Conservation (phyloP, 1,140 invertebrate genomes). For the Trachelipus rathkii region DNA sequence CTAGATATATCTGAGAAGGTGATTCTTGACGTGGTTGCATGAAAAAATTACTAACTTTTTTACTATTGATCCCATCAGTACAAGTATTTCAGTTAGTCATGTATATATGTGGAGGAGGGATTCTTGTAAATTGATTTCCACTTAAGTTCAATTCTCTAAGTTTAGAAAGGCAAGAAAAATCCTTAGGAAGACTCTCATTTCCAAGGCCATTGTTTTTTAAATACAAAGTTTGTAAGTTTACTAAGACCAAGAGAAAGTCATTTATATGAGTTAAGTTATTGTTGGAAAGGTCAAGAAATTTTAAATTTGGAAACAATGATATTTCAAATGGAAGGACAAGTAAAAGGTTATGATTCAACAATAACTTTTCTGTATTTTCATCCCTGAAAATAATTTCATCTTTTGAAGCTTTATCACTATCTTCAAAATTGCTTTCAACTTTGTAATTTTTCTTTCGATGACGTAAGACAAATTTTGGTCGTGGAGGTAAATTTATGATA, state of each 20-base stretch:
- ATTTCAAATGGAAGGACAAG: conserved; percentile 41
- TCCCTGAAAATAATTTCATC: conserved; percentile 18
- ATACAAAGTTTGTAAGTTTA: conserved; percentile 67
- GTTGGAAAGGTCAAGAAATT: conserved; percentile 76
- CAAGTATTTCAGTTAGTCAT: conserved; percentile 67
- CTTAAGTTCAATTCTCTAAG: conserved; percentile 85
- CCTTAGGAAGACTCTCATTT: conserved; percentile 78
- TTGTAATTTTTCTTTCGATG: conserved; percentile 16
- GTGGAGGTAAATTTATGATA: no score
- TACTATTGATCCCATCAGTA: conserved; percentile 85
- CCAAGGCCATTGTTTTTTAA: conserved; percentile 82
- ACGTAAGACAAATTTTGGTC: no score
- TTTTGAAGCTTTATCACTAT: not conserved
- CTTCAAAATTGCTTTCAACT: not conserved
- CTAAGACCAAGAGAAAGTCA: conserved; percentile 65
- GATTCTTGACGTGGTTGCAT: no score
- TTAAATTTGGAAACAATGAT: conserved; percentile 52
- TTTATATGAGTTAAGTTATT: conserved; percentile 74
- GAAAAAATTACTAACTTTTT: no score
- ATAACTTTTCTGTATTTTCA: conserved; percentile 35
- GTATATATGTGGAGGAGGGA: conserved; percentile 83
- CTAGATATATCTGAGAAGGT: no score
- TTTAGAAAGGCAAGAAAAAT: conserved; percentile 58
- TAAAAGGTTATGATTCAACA: conserved; percentile 42
- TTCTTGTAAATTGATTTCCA: conserved; percentile 76